These are phyloP conservation scores for Cepaea hortensis DNA, from an alignment of 2,888 invertebrate species.

Conservation along the genomic window DNA sequence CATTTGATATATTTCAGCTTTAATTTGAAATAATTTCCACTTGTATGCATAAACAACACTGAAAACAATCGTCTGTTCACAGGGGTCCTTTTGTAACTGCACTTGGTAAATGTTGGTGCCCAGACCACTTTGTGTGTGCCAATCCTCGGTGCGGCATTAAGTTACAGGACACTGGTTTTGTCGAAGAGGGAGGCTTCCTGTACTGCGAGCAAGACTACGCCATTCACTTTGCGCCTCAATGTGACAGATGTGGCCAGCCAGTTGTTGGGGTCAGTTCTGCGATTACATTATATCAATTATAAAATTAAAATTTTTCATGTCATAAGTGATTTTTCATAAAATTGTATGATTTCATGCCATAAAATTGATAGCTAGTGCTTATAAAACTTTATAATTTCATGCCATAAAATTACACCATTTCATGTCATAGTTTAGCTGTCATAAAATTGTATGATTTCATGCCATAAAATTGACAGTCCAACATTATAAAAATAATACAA, in stretches of 20 bases:
- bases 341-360: too few relatives aligned
- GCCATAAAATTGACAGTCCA: too few relatives aligned
- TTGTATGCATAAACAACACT: too few relatives aligned
- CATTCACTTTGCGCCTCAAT: conserved; percentile 95
- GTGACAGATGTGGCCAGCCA: conserved; percentile 94
- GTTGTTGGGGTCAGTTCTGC: conserved; percentile 90
- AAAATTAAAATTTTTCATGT: background rate
- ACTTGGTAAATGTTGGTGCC: conserved; percentile 99
- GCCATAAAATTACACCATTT: too few relatives aligned
- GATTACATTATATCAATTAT: background rate
- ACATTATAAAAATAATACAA: too few relatives aligned
- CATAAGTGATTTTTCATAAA: too few relatives aligned
- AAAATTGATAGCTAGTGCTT: too few relatives aligned
- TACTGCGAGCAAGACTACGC: conserved; percentile 99
- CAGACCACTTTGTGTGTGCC: conserved; percentile 97
- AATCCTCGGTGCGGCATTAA: conserved; percentile 79
- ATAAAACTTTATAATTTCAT: too few relatives aligned
- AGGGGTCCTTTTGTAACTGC: conserved; percentile 99
- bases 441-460: too few relatives aligned
- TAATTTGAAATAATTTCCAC: too few relatives aligned
- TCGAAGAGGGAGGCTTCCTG: conserved; percentile 95
- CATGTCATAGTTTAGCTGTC: too few relatives aligned
- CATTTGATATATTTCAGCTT: too few relatives aligned
- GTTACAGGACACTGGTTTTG: conserved; percentile 90
- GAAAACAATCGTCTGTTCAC: conserved; percentile 18